Percentiles rank a stretch among this genome's conserved stretches.
Evolutionary conservation across 2,888 invertebrate species (phyloP).

Genomic region (Caenorhabditis wallacei): DNA sequence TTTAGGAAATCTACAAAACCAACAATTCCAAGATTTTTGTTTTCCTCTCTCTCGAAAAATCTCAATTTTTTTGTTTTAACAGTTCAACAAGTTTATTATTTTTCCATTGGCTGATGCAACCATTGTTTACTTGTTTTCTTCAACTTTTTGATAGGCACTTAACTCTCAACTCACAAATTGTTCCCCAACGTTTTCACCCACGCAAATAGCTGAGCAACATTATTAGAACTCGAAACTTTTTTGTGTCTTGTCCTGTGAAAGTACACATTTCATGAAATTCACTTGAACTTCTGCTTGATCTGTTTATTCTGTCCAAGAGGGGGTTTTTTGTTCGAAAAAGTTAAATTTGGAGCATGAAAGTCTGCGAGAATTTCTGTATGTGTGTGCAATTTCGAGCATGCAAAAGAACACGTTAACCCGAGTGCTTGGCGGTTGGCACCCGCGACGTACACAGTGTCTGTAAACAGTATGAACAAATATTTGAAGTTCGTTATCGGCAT

Average conservation of each 20-base stretch:
- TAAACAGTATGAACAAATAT: constrained; percentile 66
- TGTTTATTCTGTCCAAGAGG: constrained; percentile 39
- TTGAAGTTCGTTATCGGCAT: constrained; percentile 57
- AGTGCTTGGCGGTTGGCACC: constrained; percentile 38
- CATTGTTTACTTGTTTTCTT: constrained; percentile 5
- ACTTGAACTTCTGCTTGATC: constrained; percentile 3
- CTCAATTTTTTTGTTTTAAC: neutral
- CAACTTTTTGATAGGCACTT: constrained; percentile 22
- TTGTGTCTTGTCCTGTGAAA: constrained; percentile 11
- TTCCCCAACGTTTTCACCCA: constrained; percentile 16
- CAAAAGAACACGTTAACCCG: constrained; percentile 43
- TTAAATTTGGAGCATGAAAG: constrained; percentile 51
- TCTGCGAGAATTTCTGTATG: neutral
- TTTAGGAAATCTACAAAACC: too few species aligned
- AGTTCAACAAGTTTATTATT: constrained; percentile 4
- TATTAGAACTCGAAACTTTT: neutral
- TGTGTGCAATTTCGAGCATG: constrained; percentile 41
- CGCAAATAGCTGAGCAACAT: constrained; percentile 21
- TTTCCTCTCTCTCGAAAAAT: neutral
- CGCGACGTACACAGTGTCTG: constrained; percentile 56
- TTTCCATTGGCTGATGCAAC: neutral
- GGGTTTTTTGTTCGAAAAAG: constrained; percentile 42
- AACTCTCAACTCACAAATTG: neutral
- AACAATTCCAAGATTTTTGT: neutral
- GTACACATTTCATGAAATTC: constrained; percentile 20